A percentile compares a stretch with the other conserved stretches of the same genome.
phyloP scores from a whole-genome alignment of 2,113 vertebrate species.

The Oryzias woworae region DNA sequence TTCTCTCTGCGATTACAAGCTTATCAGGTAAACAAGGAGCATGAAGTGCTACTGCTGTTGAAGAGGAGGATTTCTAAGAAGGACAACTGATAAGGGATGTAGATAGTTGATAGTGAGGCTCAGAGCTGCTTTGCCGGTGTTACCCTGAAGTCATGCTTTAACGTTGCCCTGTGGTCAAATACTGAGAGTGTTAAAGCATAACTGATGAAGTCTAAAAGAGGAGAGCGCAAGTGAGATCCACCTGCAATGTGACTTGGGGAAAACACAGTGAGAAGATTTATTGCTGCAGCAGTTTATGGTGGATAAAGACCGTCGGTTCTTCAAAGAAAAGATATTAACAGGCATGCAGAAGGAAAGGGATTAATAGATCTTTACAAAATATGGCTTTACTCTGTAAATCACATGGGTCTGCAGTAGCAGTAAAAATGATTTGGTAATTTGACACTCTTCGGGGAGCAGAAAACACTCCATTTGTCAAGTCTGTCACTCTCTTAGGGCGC shows the following conservation, averaged over 20 bases:
- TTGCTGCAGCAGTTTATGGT: constrained; percentile 44
- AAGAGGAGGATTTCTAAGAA: constrained; percentile 40
- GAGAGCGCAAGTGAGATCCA: constrained; percentile 37
- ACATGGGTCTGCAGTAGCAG: neutral
- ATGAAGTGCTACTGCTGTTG: constrained; percentile 52
- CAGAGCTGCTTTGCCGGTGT: no score
- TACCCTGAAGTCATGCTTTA: no score
- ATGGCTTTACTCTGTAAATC: constrained; percentile 24
- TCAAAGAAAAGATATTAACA: constrained; percentile 49
- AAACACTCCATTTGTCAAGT: no score
- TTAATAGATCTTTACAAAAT: constrained; percentile 16
- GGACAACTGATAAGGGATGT: constrained; percentile 2
- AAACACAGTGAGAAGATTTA: constrained; percentile 40
- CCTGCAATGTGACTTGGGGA: constrained; percentile 9
- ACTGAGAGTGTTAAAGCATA: constrained; percentile 42
- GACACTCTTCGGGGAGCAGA: neutral
- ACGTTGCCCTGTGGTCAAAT: no score
- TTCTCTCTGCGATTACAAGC: constrained; percentile 38
- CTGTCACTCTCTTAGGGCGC: no score
- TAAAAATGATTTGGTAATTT: neutral
- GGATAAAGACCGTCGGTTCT: constrained; percentile 33
- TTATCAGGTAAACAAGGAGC: constrained; percentile 48
- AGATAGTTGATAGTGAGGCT: no score
- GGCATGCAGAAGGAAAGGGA: constrained; percentile 29
- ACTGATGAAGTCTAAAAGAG: constrained; percentile 17